phyloP scores from a whole-genome alignment of 2,888 invertebrate species.

The Dromius quadrimaculatus region DNA sequence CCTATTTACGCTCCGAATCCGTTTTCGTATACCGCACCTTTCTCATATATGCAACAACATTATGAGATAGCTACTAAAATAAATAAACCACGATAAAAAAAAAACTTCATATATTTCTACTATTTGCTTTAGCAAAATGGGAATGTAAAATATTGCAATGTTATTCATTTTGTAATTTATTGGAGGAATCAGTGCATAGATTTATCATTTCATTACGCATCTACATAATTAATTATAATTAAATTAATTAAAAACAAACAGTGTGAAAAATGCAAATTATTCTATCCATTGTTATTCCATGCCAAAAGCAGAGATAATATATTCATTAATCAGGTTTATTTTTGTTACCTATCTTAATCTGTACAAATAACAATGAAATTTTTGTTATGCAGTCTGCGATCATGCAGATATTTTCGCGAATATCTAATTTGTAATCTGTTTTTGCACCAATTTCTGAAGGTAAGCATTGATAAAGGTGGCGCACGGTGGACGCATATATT shows the following conservation, averaged over 20 bases:
- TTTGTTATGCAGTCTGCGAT: too few relatives aligned
- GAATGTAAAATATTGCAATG: too few relatives aligned
- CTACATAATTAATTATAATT: conserved; percentile 22
- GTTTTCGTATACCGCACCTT: neutral
- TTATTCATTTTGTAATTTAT: too few relatives aligned
- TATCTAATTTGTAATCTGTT: too few relatives aligned
- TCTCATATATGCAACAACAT: neutral
- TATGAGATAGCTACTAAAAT: neutral
- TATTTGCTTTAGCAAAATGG: neutral
- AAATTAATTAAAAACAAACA: conserved; percentile 14
- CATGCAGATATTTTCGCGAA: too few relatives aligned
- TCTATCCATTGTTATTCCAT: conserved; percentile 4
- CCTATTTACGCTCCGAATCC: neutral
- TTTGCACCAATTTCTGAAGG: too few relatives aligned
- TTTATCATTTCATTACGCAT: neutral
- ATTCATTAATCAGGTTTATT: conserved; percentile 18
- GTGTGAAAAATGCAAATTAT: conserved; percentile 14
- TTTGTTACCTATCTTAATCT: conserved; percentile 9
- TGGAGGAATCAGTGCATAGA: too few relatives aligned
- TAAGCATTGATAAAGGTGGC: too few relatives aligned
- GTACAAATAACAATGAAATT: too few relatives aligned
- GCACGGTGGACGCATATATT: too few relatives aligned
- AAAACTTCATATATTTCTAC: neutral
- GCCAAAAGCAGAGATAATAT: neutral
- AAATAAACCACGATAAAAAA: neutral